phyloP scores from a whole-genome alignment of 1,140 invertebrate genomes.

The Catajapyx aquilonaris region DNA sequence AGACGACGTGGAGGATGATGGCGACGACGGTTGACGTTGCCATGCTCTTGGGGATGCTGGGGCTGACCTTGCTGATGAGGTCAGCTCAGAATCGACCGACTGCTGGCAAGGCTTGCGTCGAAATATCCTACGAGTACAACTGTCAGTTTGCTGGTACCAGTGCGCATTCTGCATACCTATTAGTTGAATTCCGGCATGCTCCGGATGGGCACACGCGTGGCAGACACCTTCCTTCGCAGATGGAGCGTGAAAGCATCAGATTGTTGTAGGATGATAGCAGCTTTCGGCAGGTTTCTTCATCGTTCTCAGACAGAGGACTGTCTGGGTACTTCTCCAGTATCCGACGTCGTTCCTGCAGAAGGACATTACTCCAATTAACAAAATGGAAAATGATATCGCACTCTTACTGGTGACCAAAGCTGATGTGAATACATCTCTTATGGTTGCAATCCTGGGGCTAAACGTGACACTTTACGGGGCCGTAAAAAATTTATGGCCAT shows the following conservation, averaged over 20 bases:
- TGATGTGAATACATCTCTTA: slow-evolving; percentile 1
- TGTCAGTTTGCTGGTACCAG: no score
- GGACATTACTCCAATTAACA: background rate
- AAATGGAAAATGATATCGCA: background rate
- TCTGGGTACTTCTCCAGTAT: slow-evolving; percentile 65
- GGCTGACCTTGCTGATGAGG: no score
- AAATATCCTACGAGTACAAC: no score
- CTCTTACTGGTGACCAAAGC: no score
- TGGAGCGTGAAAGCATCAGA: slow-evolving; percentile 45
- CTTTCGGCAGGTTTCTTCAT: slow-evolving; percentile 48
- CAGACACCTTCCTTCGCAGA: slow-evolving; percentile 69
- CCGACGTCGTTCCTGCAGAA: slow-evolving; percentile 49
- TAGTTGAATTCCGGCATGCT: slow-evolving; percentile 29
- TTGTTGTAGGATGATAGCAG: slow-evolving; percentile 63
- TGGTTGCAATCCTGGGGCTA: background rate
- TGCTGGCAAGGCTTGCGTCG: no score
- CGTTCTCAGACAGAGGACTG: slow-evolving; percentile 42
- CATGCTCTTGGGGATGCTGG: no score
- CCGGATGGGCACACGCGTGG: slow-evolving; percentile 67
- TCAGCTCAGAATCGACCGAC: no score
- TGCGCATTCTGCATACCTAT: no score
- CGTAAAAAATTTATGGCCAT: background rate
- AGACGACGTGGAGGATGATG: no score
- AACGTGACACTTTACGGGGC: background rate
- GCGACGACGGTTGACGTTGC: no score